phyloP scores from a whole-genome alignment of 2,113 vertebrate genomes.

The Pseudolaguvia tuberculata region DNA sequence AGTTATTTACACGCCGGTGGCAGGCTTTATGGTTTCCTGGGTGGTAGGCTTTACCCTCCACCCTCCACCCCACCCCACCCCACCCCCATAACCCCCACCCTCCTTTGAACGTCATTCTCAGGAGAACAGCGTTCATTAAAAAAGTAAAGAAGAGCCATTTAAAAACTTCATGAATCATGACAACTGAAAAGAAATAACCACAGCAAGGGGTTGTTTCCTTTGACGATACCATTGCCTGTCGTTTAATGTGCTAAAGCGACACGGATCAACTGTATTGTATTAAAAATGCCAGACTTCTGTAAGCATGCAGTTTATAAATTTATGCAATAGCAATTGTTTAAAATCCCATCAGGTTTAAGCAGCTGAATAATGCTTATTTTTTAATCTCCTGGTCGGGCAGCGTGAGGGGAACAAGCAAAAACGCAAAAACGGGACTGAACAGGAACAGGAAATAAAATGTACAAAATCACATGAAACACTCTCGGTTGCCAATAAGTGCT shows the following conservation, averaged over 20 bases:
- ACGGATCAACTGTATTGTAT: constrained; percentile 51
- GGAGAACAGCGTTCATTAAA: constrained; percentile 50
- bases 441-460: constrained; percentile 52
- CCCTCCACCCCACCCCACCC: too few species aligned
- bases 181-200: constrained; percentile 21
- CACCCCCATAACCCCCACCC: constrained; percentile 16
- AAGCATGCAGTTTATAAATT: constrained; percentile 48
- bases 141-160: constrained; percentile 38
- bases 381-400: constrained; percentile 42
- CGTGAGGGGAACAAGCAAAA: background rate
- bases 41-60: constrained; percentile 35
- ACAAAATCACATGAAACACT: constrained; percentile 50
- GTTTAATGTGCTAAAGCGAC: constrained; percentile 47
- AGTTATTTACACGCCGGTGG: constrained; percentile 47
- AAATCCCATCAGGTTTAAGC: constrained; percentile 53
- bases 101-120: constrained; percentile 31
- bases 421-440: constrained; percentile 39
- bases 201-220: constrained; percentile 39
- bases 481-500: constrained; percentile 53
- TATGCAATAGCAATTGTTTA: constrained; percentile 50
- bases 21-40: constrained; percentile 46
- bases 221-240: constrained; percentile 45
- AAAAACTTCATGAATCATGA: constrained; percentile 47
- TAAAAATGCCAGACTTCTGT: constrained; percentile 47
- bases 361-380: constrained; percentile 55